A percentile compares a stretch with the other conserved stretches of the same genome.
Conservation (phyloP, 2,888 invertebrate species). For the Xestia xanthographa region DNA sequence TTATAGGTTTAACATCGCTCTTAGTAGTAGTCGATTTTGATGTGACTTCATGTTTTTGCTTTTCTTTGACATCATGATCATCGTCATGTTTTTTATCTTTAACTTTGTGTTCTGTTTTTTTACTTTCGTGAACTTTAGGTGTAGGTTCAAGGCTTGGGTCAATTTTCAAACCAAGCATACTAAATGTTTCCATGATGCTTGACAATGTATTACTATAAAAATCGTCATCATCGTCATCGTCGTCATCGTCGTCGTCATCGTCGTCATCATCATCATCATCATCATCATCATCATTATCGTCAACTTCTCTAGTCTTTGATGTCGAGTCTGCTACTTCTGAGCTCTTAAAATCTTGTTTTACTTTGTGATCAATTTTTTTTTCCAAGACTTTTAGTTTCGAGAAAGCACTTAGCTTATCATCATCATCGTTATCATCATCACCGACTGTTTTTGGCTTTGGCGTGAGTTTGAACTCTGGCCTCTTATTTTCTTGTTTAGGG, state of each 20-base stretch:
- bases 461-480: slow-evolving; percentile 30
- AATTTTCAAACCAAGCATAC: slow-evolving; percentile 60
- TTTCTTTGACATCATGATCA: slow-evolving; percentile 28
- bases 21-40: slow-evolving; percentile 24
- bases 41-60: slow-evolving; percentile 13
- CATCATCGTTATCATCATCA: slow-evolving; percentile 52
- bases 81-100: slow-evolving; percentile 46
- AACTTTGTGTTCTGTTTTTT: slow-evolving; percentile 44
- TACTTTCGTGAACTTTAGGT: slow-evolving; percentile 37
- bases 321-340: slow-evolving; percentile 14
- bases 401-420: slow-evolving; percentile 30
- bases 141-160: slow-evolving; percentile 60
- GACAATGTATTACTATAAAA: slow-evolving; percentile 59
- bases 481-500: slow-evolving; percentile 41
- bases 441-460: slow-evolving; percentile 40
- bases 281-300: slow-evolving; percentile 31
- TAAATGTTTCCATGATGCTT: slow-evolving; percentile 64
- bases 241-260: too few relatives aligned
- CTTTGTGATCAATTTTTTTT: slow-evolving; percentile 54
- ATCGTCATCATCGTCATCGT: slow-evolving; percentile 54
- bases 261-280: slow-evolving; percentile 39
- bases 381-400: slow-evolving; percentile 32
- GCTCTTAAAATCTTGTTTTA: slow-evolving; percentile 37
- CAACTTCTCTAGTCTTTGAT: slow-evolving; percentile 35
- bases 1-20: slow-evolving; percentile 30